Evolutionary conservation across 2,888 invertebrate genomes (phyloP), one percentile per base, ranked within the genome.

Genomic region (Agrochola circellaris): DNA sequence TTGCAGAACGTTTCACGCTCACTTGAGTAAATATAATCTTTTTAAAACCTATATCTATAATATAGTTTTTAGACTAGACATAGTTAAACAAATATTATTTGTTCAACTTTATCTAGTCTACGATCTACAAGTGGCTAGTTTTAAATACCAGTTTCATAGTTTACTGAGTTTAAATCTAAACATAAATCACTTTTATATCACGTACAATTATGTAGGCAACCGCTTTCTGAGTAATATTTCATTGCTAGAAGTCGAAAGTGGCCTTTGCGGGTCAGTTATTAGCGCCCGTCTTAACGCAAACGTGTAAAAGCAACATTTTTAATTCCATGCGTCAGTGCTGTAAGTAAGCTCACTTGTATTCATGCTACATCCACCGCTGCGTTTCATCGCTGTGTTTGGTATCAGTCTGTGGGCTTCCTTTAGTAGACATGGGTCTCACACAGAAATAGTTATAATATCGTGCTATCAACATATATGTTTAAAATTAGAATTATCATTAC

Each of bases 101-200:
- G 73, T 82, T 78, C 62, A 78, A 77, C 61, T 42, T 67, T 85
- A 86, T 87, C 84, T 79, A 81, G 79, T 83, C 81, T 83, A 73
- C 66, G 80, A 86, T 84, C 84, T 48, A 83, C 82, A 85, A 79
- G 77, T 85, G 76, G 80, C 86, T 71, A 69, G 78, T 75, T 79
- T 86, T 85, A 86, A 88, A 87, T 88, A 90, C 87, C 83, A 79
- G 87, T 88, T 87, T 85, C 83, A 81, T 83, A 81, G 79, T 82
- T 85, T 82, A 83, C 84, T 77, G 83, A 84, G 81, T 89, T 89
- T 86, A 84, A 89, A 87, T 89, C 88, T 87, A 88, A 86, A 81
- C 88, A 87, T 91, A 88, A 91, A 92, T 91, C 89, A 90, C 87
- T 89, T 89, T 86, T 87, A 83, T 88, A 85, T 85, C 79, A 87